A percentile compares a stretch with the other conserved stretches of the same genome.
Conservation (phyloP, 1,140 invertebrate genomes). For the Battus philenor region DNA sequence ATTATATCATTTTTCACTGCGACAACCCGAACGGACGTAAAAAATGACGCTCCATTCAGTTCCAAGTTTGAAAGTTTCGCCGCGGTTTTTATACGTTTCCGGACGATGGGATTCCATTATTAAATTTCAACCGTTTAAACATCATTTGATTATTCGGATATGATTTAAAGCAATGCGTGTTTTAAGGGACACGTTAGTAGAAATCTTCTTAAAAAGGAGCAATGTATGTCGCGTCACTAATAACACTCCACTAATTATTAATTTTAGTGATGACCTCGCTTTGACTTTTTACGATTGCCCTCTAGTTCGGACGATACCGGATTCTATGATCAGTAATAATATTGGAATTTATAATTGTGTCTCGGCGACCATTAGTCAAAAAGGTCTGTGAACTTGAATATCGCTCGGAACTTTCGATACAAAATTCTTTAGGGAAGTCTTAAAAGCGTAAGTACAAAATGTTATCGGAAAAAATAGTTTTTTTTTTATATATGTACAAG, state of each 20-base stretch:
- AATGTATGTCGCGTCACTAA: constrained; percentile 14
- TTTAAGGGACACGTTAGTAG: background rate
- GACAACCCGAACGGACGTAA: constrained; percentile 72
- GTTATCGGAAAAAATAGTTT: too few species aligned
- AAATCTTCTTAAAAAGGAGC: background rate
- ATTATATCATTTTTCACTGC: constrained; percentile 75
- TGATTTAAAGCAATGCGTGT: background rate
- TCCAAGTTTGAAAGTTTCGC: constrained; percentile 71
- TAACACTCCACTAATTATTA: constrained; percentile 1
- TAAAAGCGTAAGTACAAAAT: too few species aligned
- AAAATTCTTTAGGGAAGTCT: background rate
- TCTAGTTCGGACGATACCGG: constrained; percentile 28
- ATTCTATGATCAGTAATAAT: constrained; percentile 27
- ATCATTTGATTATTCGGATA: constrained; percentile 17
- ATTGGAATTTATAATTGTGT: constrained; percentile 48
- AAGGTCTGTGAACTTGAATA: constrained; percentile 32
- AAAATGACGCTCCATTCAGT: constrained; percentile 72
- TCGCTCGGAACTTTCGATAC: constrained; percentile 24
- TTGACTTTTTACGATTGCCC: constrained; percentile 35
- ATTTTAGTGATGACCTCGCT: constrained; percentile 2
- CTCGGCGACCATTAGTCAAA: constrained; percentile 29
- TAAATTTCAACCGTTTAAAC: constrained; percentile 41
- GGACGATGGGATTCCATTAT: constrained; percentile 66
- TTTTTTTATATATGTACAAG: too few species aligned
- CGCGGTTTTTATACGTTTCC: constrained; percentile 73